phyloP scores from a whole-genome alignment of 2,888 invertebrate genomes.

The Drosophila maculinotata region DNA sequence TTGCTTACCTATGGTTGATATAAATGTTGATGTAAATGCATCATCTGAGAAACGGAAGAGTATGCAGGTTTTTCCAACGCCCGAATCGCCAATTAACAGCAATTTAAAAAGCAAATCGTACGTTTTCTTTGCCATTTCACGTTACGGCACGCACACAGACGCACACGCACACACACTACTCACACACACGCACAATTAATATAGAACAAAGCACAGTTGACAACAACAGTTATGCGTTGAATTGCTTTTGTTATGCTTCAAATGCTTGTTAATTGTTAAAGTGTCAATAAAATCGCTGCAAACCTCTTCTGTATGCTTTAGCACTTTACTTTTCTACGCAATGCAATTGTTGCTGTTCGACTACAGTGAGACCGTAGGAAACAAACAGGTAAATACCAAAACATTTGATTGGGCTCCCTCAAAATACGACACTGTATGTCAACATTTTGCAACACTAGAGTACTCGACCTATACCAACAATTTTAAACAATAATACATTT shows the following conservation, averaged over 20 bases:
- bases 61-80: conserved; percentile 97
- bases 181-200: conserved; percentile 39
- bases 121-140: conserved; percentile 96
- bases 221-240: conserved; percentile 10
- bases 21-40: conserved; percentile 97
- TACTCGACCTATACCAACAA: conserved; percentile 22
- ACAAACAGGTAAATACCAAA: neutral
- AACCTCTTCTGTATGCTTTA: conserved; percentile 23
- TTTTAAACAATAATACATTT: neutral
- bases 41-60: conserved; percentile 97
- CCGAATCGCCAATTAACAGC: conserved; percentile 96
- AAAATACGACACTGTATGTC: too few relatives aligned
- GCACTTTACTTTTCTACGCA: conserved; percentile 62
- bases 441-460: conserved; percentile 12
- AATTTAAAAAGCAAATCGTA: conserved; percentile 97
- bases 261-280: conserved; percentile 15
- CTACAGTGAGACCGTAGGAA: conserved; percentile 36
- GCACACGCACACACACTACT: conserved; percentile 40
- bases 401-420: neutral
- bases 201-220: conserved; percentile 52
- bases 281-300: conserved; percentile 9
- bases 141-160: conserved; percentile 62
- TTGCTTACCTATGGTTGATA: conserved; percentile 95
- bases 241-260: conserved; percentile 13
- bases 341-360: conserved; percentile 69